A percentile compares a stretch with the other conserved stretches of the same genome.
phyloP scores from a whole-genome alignment of 2,113 vertebrate genomes.

The Trematocara variabile region DNA sequence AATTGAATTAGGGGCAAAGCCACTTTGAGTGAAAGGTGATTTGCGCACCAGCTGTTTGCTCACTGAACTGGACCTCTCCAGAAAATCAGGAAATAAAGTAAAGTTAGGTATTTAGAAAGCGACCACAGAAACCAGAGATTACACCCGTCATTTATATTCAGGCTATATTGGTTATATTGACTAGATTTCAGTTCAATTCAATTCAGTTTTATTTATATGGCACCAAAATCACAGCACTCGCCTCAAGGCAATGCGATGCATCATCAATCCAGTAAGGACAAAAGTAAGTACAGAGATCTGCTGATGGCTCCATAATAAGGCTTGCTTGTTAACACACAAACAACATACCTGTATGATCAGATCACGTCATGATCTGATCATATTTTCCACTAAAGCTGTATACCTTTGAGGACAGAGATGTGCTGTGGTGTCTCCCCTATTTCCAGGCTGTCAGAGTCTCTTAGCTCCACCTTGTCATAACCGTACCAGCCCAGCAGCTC shows the following conservation, averaged over 20 bases:
- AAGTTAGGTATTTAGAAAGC: neutral
- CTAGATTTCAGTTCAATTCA: neutral
- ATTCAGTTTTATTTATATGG: neutral
- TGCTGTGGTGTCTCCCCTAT: constrained; percentile 93
- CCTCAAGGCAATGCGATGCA: accelerated
- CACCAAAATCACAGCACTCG: neutral
- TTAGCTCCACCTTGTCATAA: constrained; percentile 98
- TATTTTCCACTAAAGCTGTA: neutral
- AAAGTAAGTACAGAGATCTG: neutral
- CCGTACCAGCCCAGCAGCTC: constrained; percentile 99
- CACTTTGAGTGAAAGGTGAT: accelerated
- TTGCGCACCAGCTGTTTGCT: neutral
- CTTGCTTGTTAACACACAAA: neutral
- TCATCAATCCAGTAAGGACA: neutral
- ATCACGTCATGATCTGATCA: neutral
- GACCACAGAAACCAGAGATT: neutral
- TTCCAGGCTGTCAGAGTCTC: constrained; percentile 96
- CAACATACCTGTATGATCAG: neutral
- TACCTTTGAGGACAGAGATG: constrained; percentile 99
- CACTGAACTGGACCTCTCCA: neutral
- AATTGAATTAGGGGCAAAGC: accelerated
- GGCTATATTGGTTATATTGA: neutral
- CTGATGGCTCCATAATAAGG: neutral
- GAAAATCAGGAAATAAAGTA: neutral
- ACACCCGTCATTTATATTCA: neutral